Conservation (phyloP, 2,888 invertebrate species). For the Orchesellides sinensis region DNA sequence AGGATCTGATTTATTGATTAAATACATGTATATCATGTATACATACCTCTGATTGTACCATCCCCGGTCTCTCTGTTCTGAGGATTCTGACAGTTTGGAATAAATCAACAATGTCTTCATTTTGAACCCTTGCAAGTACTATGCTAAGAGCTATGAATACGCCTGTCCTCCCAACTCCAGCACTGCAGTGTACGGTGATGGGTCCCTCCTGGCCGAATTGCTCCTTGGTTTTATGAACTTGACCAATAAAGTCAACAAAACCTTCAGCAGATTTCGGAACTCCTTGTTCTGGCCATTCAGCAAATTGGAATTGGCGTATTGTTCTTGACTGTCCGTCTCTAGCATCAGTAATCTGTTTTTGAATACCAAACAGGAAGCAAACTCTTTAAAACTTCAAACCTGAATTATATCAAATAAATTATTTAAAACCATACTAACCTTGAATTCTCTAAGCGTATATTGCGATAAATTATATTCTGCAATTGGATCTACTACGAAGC, state of each 20-base stretch:
- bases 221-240: constrained; percentile 99
- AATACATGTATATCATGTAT: too few species aligned
- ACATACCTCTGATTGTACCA: constrained; percentile 99
- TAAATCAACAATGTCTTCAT: constrained; percentile 98
- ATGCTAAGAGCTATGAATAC: constrained; percentile 99
- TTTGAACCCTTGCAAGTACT: constrained; percentile 98
- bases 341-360: constrained; percentile 89
- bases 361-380: too few species aligned
- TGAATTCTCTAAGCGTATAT: constrained; percentile 98
- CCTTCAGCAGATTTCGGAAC: constrained; percentile 99
- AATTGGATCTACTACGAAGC: constrained; percentile 99
- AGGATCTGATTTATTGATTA: too few species aligned
- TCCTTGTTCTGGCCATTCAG: constrained; percentile 95
- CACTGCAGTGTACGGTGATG: constrained; percentile 98
- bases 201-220: constrained; percentile 99
- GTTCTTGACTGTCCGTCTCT: constrained; percentile 97
- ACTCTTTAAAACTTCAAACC: too few species aligned
- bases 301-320: constrained; percentile 97
- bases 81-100: constrained; percentile 99
- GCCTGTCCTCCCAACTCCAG: constrained; percentile 98
- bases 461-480: constrained; percentile 99
- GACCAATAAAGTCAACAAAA: constrained; percentile 99
- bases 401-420: too few species aligned
- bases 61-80: constrained; percentile 98
- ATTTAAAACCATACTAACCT: constrained; percentile 79